These are phyloP conservation scores for Drosophila eohydei DNA, from an alignment of 2,888 invertebrate genomes.

Conservation along the genomic window DNA sequence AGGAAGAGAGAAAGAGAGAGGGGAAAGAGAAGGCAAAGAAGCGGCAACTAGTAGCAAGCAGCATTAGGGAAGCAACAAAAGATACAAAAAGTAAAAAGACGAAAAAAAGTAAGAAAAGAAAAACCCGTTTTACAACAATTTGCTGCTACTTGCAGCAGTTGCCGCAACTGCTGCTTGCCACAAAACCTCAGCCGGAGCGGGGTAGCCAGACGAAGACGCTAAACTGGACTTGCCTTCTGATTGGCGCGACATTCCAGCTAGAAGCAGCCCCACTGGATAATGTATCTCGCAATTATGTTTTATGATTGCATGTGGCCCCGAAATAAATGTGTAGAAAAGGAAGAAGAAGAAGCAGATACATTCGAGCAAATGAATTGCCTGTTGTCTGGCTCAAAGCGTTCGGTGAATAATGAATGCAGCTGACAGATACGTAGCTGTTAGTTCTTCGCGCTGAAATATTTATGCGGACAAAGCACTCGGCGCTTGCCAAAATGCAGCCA, in stretches of 20 bases:
- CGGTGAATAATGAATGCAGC: slow-evolving; percentile 70
- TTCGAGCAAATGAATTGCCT: slow-evolving; percentile 57
- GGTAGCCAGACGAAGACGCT: slow-evolving; percentile 32
- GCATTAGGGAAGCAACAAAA: slow-evolving; percentile 55
- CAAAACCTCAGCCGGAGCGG: slow-evolving; percentile 27
- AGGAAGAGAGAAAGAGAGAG: slow-evolving; percentile 3
- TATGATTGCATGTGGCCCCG: slow-evolving; percentile 46
- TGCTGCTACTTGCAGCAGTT: slow-evolving; percentile 62
- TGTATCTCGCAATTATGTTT: slow-evolving; percentile 55
- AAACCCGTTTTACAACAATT: slow-evolving; percentile 79
- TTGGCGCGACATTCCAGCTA: slow-evolving; percentile 72
- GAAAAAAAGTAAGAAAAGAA: slow-evolving; percentile 28
- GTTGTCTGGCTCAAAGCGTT: slow-evolving; percentile 42
- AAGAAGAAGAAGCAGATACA: neutral
- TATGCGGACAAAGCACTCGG: slow-evolving; percentile 41
- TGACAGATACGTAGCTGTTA: slow-evolving; percentile 36
- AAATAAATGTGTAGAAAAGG: slow-evolving; percentile 9
- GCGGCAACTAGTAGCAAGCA: slow-evolving; percentile 55
- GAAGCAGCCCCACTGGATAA: slow-evolving; percentile 29
- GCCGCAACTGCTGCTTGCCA: slow-evolving; percentile 38
- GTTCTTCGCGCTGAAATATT: slow-evolving; percentile 50
- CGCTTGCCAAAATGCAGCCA: slow-evolving; percentile 45
- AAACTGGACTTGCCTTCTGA: slow-evolving; percentile 72
- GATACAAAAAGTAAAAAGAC: slow-evolving; percentile 38
- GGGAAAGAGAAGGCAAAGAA: slow-evolving; percentile 5